phyloP scores from a whole-genome alignment of 2,888 invertebrate genomes.

The Deilephila porcellus region DNA sequence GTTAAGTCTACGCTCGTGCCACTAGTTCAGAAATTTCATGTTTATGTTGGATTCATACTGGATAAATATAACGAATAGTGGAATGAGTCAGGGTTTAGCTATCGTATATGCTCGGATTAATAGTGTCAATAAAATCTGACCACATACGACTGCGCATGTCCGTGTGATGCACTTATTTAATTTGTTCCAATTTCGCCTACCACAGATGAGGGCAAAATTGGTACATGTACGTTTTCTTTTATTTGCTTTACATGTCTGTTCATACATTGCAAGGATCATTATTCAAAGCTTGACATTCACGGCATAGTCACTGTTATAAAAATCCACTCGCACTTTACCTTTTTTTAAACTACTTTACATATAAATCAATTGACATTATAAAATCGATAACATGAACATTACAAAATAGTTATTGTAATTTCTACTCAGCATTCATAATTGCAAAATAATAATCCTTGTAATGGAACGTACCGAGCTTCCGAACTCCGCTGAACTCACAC shows the following conservation, averaged over 20 bases:
- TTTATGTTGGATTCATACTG: neutral
- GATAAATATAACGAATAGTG: constrained; percentile 7
- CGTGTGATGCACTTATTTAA: constrained; percentile 49
- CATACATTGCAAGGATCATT: constrained; percentile 80
- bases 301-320: constrained; percentile 28
- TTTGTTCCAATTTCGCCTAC: constrained; percentile 52
- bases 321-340: constrained; percentile 32
- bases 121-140: constrained; percentile 26
- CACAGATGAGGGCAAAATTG: constrained; percentile 36
- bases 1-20: constrained; percentile 63
- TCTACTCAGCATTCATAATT: neutral
- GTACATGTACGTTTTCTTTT: constrained; percentile 51
- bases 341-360: too few species aligned
- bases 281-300: constrained; percentile 58
- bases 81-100: constrained; percentile 34
- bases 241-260: constrained; percentile 69
- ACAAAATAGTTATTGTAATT: neutral
- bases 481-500: constrained; percentile 65
- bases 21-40: constrained; percentile 52
- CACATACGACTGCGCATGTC: constrained; percentile 51
- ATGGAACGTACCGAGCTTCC: constrained; percentile 62
- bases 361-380: neutral
- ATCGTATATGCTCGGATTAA: constrained; percentile 46
- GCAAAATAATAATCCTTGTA: constrained; percentile 76
- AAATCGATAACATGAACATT: neutral